phyloP scores from a whole-genome alignment of 2,113 vertebrate species.

The Trematomus loennbergii region DNA sequence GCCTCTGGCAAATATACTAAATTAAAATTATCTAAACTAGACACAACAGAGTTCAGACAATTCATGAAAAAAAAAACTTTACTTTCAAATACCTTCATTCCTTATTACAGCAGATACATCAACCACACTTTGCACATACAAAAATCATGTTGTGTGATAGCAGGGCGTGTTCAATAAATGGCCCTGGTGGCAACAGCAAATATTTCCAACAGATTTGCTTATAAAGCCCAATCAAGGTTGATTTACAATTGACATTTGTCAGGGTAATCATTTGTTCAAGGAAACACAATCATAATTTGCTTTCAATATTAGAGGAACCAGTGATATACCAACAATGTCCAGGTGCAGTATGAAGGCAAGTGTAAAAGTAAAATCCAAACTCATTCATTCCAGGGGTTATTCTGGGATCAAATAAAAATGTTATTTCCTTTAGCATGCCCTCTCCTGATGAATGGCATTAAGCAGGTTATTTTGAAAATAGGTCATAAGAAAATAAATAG shows the following conservation, averaged over 20 bases:
- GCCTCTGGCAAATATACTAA: background rate
- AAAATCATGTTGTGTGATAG: conserved; percentile 29
- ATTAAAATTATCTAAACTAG: background rate
- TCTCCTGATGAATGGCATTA: background rate
- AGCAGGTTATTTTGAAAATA: background rate
- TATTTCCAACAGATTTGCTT: conserved; percentile 23
- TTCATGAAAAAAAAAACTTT: conserved; percentile 54
- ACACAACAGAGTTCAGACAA: background rate
- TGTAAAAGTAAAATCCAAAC: conserved; percentile 32
- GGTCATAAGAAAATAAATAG: conserved; percentile 4
- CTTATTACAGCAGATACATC: conserved; percentile 68
- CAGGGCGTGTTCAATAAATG: conserved; percentile 13
- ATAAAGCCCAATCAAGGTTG: conserved; percentile 24
- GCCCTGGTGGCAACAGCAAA: conserved; percentile 26
- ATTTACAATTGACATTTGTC: conserved; percentile 30
- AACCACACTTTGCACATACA: conserved; percentile 48
- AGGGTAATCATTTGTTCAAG: conserved; percentile 39
- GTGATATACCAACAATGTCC: conserved; percentile 48
- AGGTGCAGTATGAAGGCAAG: conserved; percentile 26
- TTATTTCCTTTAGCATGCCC: background rate
- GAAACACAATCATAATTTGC: conserved; percentile 58
- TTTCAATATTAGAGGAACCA: conserved; percentile 64
- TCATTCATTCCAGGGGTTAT: background rate
- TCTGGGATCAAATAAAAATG: background rate
- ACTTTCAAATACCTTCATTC: conserved; percentile 52